Base-by-base conservation (phyloP, 2,888 invertebrate species). In the Theretra japonica region DNA sequence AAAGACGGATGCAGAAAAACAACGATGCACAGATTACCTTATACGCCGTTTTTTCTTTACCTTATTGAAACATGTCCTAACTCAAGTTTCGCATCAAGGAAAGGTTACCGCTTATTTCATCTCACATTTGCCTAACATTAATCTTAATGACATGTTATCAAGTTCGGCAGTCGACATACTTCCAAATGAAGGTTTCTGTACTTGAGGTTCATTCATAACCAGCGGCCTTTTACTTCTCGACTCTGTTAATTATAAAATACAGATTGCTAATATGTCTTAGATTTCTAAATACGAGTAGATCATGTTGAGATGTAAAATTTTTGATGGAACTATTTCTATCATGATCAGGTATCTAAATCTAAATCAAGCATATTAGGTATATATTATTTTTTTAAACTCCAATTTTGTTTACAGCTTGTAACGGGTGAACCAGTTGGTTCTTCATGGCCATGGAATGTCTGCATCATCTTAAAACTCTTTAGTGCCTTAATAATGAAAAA, bases 91-190 rank as follows among this genome's bases (percentile, higher is more conserved):
- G 57, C 62, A 69, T 56, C 62, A 41, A 56, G 48, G 70, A 72
- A 72, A 72, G 30, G 72, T 53, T 58, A 60, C 58, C 77, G 76
- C 78, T 76, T 76, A 77, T 74, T 71, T 73, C 79, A 72, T 77
- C 83, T 83, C 78, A 83, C 81, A 77, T 76, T 73, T 69, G 71
- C 73, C 58, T 69, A 33, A 65, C 73, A 83, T 81, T 83, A 79
- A 82, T 84, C 80, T 80, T 82, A 82, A 80, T 79, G 75, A 80
- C 77, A 77, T 78, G 78, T 77, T 82, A 79, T 80, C 76, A 80
- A 74, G 75, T 70, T 72, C 56, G 60, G 76, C 74, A 71, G 74
- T 70, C 75, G 78, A 77, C 75, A 80, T 82, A 81, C 82, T 79
- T 73, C 57, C 57, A 60, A 28, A 60, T 33, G 53, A 69, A 56